A percentile compares a stretch with the other conserved stretches of the same genome.
Evolutionary conservation across 2,113 vertebrate genomes (phyloP).

Genomic region (Pelecanus crispus): DNA sequence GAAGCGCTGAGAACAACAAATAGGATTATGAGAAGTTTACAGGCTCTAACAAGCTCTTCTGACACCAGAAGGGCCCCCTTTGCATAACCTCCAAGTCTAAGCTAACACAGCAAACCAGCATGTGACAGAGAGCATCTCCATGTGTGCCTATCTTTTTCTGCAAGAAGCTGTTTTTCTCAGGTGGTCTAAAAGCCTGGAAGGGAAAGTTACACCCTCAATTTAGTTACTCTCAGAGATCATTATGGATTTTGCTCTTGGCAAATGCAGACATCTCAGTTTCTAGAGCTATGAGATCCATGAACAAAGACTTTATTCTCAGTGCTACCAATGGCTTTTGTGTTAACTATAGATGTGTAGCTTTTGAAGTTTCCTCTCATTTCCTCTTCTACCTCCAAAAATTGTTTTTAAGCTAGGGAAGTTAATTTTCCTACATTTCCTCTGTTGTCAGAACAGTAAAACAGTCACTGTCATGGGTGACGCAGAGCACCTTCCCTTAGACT

Average conservation of each 20-base stretch:
- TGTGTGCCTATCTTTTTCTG: neutral
- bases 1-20: neutral
- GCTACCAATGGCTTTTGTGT: neutral
- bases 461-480: neutral
- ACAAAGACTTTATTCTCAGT: neutral
- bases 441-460: neutral
- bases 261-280: neutral
- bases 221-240: neutral
- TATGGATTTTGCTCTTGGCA: neutral
- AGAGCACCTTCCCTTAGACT: neutral
- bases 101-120: neutral
- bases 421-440: neutral
- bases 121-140: neutral
- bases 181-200: neutral
- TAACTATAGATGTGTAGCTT: neutral
- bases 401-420: neutral
- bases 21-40: neutral
- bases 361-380: neutral
- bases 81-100: neutral
- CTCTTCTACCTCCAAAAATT: neutral
- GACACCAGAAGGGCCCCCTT: neutral
- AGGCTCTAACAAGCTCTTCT: neutral
- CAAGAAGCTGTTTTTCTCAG: neutral
- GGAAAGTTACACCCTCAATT: neutral
- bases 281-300: neutral